Percentiles rank a stretch among this genome's conserved stretches.
These are phyloP conservation scores for Chrysina gloriosa DNA, from an alignment of 2,888 invertebrate genomes.

Conservation along the genomic window DNA sequence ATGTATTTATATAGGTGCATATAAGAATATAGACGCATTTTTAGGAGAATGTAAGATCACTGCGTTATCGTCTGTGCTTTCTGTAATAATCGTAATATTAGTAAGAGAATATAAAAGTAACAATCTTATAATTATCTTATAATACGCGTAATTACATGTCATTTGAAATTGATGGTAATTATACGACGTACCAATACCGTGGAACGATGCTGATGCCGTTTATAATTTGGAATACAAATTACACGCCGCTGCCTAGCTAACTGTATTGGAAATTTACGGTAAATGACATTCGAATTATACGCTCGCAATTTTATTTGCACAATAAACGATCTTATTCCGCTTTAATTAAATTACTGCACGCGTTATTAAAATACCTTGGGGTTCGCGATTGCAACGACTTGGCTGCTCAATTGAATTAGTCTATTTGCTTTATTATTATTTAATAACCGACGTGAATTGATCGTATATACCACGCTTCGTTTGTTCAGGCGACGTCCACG, in stretches of 20 bases:
- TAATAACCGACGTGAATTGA: not conserved
- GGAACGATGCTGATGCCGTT: not conserved
- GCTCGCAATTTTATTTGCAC: constrained; percentile 7
- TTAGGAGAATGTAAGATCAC: too few relatives aligned
- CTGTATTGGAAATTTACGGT: constrained; percentile 5
- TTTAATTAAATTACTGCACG: not conserved
- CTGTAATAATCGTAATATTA: too few relatives aligned
- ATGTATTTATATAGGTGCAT: too few relatives aligned
- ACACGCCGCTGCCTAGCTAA: not conserved
- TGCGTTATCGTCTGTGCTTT: too few relatives aligned
- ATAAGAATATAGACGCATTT: too few relatives aligned
- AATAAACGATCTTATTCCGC: constrained; percentile 11
- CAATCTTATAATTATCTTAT: too few relatives aligned
- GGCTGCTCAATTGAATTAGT: not conserved
- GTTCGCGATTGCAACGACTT: not conserved
- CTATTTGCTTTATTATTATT: constrained; percentile 12
- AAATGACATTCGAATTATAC: constrained; percentile 10
- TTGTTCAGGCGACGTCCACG: not conserved
- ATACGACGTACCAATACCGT: not conserved
- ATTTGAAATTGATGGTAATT: not conserved
- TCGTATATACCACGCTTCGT: not conserved
- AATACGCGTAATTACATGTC: too few relatives aligned
- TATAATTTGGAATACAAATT: not conserved
- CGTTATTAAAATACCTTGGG: constrained; percentile 1
- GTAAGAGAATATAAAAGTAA: too few relatives aligned